These are phyloP conservation scores for Camponotus vicinus DNA, from an alignment of 1,140 invertebrate genomes.

Conservation along the genomic window DNA sequence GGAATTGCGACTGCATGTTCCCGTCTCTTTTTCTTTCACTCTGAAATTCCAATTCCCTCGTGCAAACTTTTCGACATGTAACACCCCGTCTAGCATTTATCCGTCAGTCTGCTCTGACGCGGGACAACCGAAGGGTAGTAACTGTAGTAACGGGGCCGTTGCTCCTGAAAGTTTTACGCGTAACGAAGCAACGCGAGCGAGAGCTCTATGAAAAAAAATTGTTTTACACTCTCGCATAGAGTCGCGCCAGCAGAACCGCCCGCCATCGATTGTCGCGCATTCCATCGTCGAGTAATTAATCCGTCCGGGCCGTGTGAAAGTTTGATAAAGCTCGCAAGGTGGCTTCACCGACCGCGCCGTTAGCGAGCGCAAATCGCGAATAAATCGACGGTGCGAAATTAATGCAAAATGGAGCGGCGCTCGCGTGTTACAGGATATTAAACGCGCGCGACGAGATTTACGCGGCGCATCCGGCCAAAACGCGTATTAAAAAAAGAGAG, in stretches of 20 bases:
- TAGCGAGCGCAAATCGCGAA: constrained; percentile 57
- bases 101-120: constrained; percentile 46
- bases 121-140: constrained; percentile 35
- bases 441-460: constrained; percentile 49
- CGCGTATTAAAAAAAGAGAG: constrained; percentile 35
- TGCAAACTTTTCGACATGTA: constrained; percentile 59
- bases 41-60: constrained; percentile 53
- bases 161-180: constrained; percentile 42
- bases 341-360: constrained; percentile 18
- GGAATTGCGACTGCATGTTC: constrained; percentile 8
- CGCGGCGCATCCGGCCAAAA: constrained; percentile 41
- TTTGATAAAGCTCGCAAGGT: constrained; percentile 56
- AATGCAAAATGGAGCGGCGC: constrained; percentile 54
- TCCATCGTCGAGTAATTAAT: constrained; percentile 56
- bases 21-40: background rate
- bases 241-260: background rate
- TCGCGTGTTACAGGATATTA: constrained; percentile 53
- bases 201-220: constrained; percentile 23
- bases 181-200: constrained; percentile 17
- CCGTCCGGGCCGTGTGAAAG: constrained; percentile 50
- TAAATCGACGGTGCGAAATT: constrained; percentile 55
- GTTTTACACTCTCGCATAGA: constrained; percentile 38
- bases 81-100: constrained; percentile 46
- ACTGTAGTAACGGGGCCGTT: constrained; percentile 10
- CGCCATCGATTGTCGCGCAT: constrained; percentile 22